Evolutionary conservation across 2,888 invertebrate genomes (phyloP), one percentile per base, ranked within the genome.

Genomic region (Melanostoma mellinum): DNA sequence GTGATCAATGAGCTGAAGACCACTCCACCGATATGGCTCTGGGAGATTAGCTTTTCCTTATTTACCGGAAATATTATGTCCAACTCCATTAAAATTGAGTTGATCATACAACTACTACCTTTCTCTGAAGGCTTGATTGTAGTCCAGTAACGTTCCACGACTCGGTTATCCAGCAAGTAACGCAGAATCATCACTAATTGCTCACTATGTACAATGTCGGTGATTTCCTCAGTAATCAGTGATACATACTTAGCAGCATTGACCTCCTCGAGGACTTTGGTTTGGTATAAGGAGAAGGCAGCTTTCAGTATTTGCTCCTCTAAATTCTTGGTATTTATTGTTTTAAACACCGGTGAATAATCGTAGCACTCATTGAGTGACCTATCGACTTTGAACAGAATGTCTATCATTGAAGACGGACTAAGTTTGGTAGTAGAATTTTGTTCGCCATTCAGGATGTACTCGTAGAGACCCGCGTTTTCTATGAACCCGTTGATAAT

Each of bases 151-250:
- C 82, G 73, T 40, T 82, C 82, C 2, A 82, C 82, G 6, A 82
- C 82, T 58, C 61, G 44, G 20, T 73, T 73, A 20, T 82, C 82
- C 30, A 77, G 35, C 2, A 82, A 20, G 4, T 82, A 82, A 2
- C 82, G 73, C 2, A 82, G 46, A 1, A 77, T 67, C 33, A 82
- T 10, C 8, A 48, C 50, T 32, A 82, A 30, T 30, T 82, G 82
- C 8, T 82, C 82, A 38, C 73, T 73, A 20, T 69, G 61, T 3
- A 48, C 68, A 4, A 82, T 56, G 58, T 82, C 82, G 4, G 82
- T 82, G 4, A 73, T 82, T 20, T 82, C 82, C 52, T 77, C 82
- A n/a, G 77, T 82, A 10, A 82, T 69, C 2, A 82, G 63, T 8
- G 82, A 73, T 6, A 77, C n/a, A 10, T 48, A 82, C 32, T 82